These are phyloP conservation scores for Calliopum simillimum DNA, from an alignment of 2,888 invertebrate genomes.

Conservation along the genomic window DNA sequence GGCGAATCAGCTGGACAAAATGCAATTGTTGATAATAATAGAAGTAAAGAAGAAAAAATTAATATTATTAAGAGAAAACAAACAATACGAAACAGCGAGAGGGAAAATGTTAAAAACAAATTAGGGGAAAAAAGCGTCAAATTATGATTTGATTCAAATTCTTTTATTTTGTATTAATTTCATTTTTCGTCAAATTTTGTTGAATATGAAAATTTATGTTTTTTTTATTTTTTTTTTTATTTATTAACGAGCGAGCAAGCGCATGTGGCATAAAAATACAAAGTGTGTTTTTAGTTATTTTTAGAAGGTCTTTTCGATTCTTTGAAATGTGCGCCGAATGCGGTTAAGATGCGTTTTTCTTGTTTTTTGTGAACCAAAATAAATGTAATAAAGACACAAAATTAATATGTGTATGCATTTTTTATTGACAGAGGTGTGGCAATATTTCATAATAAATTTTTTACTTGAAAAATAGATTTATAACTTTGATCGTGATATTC, in stretches of 20 bases:
- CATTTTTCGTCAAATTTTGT: background rate
- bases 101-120: background rate
- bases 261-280: constrained; percentile 17
- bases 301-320: background rate
- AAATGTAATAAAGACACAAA: too few species aligned
- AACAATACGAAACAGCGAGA: background rate
- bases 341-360: too few species aligned
- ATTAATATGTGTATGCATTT: too few species aligned
- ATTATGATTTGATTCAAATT: background rate
- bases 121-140: background rate
- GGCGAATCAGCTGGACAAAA: constrained; percentile 34
- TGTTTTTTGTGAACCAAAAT: too few species aligned
- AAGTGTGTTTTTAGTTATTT: constrained; percentile 12
- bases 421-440: too few species aligned
- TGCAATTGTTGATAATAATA: constrained; percentile 24
- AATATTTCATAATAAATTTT: too few species aligned
- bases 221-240: constrained; percentile 4
- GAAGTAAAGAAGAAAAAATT: constrained; percentile 3
- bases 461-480: too few species aligned
- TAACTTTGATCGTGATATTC: too few species aligned
- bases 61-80: constrained; percentile 2
- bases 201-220: too few species aligned
- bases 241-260: background rate
- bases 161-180: constrained; percentile 4
- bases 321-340: too few species aligned